Evolutionary conservation across 92 coral and sea anemone genomes (phyloP).

Genomic region (Palythoa grandiflora): DNA sequence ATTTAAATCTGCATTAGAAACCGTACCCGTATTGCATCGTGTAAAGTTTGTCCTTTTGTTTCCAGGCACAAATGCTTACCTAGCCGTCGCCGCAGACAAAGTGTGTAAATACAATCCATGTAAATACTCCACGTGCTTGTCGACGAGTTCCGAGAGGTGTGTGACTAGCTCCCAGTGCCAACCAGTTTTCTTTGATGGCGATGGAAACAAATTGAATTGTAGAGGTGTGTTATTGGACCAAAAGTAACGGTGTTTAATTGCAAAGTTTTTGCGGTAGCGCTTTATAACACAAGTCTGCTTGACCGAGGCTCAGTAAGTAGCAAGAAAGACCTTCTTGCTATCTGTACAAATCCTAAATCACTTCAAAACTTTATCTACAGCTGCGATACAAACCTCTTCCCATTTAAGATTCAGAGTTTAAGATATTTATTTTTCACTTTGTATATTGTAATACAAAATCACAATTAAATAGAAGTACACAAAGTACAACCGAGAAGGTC

Average conservation of each 20-base stretch:
- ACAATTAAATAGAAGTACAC: no score
- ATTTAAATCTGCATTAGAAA: no score
- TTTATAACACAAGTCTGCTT: background rate
- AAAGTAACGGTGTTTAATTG: no score
- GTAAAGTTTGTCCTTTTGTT: background rate
- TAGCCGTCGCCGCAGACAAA: constrained; percentile 71
- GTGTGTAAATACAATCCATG: constrained; percentile 81
- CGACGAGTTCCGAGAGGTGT: constrained; percentile 72
- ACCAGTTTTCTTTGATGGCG: constrained; percentile 79
- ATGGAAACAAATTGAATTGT: constrained; percentile 75
- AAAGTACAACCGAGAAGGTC: no score
- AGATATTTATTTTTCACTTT: no score
- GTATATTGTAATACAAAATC: no score
- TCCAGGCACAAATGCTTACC: constrained; percentile 70
- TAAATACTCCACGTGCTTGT: constrained; percentile 74
- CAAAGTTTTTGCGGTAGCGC: background rate
- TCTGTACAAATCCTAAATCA: no score
- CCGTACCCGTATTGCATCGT: background rate
- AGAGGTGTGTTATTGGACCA: constrained; percentile 68
- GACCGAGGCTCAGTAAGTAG: no score
- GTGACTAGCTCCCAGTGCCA: constrained; percentile 75
- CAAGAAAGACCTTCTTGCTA: no score
- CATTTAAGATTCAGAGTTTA: no score
- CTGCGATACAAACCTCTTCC: no score
- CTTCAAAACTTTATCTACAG: no score